A percentile compares a stretch with the other conserved stretches of the same genome.
Evolutionary conservation across 2,888 invertebrate species (phyloP).

Genomic region (Epicampocera succincta): DNA sequence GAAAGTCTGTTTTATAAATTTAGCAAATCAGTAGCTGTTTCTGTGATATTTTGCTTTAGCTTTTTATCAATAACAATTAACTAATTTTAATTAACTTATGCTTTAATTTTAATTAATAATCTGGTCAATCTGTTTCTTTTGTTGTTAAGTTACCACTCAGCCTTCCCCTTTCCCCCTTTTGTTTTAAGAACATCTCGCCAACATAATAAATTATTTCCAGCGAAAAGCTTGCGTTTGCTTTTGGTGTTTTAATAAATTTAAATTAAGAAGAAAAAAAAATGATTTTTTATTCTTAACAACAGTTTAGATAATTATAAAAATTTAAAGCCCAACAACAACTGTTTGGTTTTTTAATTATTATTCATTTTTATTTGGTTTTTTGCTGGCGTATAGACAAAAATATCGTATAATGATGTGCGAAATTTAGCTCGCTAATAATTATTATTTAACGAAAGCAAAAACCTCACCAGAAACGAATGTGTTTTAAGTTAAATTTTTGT

Average conservation of each 20-base stretch:
- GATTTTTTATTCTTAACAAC: background rate
- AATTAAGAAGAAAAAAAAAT: background rate
- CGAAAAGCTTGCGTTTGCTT: background rate
- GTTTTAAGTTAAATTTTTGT: too few relatives aligned
- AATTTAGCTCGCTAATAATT: conserved; percentile 59
- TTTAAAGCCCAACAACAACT: background rate
- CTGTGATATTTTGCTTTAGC: too few relatives aligned
- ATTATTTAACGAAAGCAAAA: background rate
- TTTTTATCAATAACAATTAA: background rate
- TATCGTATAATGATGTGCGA: conserved; percentile 57
- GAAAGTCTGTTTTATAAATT: too few relatives aligned
- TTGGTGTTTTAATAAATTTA: conserved; percentile 19
- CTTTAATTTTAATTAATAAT: conserved; percentile 57
- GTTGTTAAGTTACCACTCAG: too few relatives aligned
- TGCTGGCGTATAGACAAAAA: background rate
- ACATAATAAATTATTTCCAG: conserved; percentile 17
- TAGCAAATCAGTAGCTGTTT: too few relatives aligned
- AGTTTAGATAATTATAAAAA: conserved; percentile 22
- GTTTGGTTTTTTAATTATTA: background rate
- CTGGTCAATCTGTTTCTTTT: conserved; percentile 19
- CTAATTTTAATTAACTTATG: conserved; percentile 36
- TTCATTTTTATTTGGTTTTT: background rate
- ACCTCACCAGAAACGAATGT: background rate
- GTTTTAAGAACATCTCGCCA: background rate
- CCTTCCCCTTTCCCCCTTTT: background rate